Evolutionary conservation across 2,888 invertebrate species (phyloP).

Genomic region (Brassicogethes aeneus): DNA sequence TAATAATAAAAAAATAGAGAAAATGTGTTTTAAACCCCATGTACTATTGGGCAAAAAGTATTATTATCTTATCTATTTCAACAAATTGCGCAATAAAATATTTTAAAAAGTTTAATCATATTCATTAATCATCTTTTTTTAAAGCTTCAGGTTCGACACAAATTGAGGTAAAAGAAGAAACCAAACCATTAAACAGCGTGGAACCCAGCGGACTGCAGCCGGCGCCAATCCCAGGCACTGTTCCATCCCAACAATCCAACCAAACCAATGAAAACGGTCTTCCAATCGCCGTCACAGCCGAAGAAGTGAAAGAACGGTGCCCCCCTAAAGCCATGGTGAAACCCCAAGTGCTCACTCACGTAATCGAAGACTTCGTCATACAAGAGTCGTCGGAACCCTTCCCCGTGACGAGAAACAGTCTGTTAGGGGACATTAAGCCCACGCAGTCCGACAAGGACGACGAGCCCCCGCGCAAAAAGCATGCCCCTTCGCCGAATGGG

Average conservation of each 20-base stretch:
- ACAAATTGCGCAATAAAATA: no score
- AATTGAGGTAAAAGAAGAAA: slow-evolving; percentile 18
- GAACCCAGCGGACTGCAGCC: slow-evolving; percentile 28
- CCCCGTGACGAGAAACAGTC: slow-evolving; percentile 55
- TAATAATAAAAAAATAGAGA: no score
- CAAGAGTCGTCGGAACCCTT: slow-evolving; percentile 91
- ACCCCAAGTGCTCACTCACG: slow-evolving; percentile 90
- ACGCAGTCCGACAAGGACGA: slow-evolving; percentile 45
- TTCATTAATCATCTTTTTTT: no score
- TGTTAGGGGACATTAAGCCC: slow-evolving; percentile 38
- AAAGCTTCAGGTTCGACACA: slow-evolving; percentile 18
- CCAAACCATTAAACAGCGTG: slow-evolving; percentile 18
- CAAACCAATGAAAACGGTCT: slow-evolving; percentile 27
- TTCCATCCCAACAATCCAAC: slow-evolving; percentile 28
- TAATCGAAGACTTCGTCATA: slow-evolving; percentile 94
- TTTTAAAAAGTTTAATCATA: no score
- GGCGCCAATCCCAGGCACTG: slow-evolving; percentile 35
- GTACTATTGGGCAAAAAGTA: no score
- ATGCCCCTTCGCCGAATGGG: slow-evolving; percentile 27
- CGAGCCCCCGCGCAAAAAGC: slow-evolving; percentile 70
- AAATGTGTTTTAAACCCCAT: no score
- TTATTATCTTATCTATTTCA: no score
- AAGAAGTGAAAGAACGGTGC: slow-evolving; percentile 43
- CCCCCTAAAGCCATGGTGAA: slow-evolving; percentile 89
- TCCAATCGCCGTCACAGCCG: slow-evolving; percentile 36